phyloP scores from a whole-genome alignment of 1,140 invertebrate genomes.

The Hyphantria cunea region DNA sequence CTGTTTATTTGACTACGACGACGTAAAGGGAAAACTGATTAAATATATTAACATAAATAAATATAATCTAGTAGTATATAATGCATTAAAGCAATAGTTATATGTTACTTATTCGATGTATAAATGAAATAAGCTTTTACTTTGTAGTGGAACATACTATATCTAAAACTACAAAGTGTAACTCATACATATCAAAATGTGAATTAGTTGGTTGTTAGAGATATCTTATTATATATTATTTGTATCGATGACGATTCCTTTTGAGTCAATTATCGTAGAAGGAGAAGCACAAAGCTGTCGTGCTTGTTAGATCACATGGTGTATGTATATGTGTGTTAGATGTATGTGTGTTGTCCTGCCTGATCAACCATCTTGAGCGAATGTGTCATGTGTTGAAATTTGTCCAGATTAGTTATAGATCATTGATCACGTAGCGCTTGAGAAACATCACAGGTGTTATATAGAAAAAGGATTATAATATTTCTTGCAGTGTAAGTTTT shows the following conservation, averaged over 20 bases:
- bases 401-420: neutral
- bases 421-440: conserved; percentile 25
- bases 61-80: conserved; percentile 4
- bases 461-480: neutral
- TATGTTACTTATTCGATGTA: conserved; percentile 44
- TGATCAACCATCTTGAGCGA: too few species aligned
- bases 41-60: neutral
- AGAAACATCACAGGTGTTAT: conserved; percentile 16
- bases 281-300: conserved; percentile 38
- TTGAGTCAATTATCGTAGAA: conserved; percentile 78
- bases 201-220: conserved; percentile 54
- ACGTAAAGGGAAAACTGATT: conserved; percentile 17
- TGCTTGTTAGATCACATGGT: conserved; percentile 40
- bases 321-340: conserved; percentile 2
- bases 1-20: conserved; percentile 9
- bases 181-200: conserved; percentile 75
- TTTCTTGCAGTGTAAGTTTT: too few species aligned
- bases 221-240: conserved; percentile 60
- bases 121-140: conserved; percentile 61
- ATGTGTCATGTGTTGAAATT: too few species aligned
- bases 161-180: conserved; percentile 40
- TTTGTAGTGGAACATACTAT: conserved; percentile 53
- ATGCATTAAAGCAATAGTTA: conserved; percentile 50
- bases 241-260: conserved; percentile 75
- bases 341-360: neutral